Conservation (phyloP, 2,113 vertebrate genomes). For the Blennius ocellaris region DNA sequence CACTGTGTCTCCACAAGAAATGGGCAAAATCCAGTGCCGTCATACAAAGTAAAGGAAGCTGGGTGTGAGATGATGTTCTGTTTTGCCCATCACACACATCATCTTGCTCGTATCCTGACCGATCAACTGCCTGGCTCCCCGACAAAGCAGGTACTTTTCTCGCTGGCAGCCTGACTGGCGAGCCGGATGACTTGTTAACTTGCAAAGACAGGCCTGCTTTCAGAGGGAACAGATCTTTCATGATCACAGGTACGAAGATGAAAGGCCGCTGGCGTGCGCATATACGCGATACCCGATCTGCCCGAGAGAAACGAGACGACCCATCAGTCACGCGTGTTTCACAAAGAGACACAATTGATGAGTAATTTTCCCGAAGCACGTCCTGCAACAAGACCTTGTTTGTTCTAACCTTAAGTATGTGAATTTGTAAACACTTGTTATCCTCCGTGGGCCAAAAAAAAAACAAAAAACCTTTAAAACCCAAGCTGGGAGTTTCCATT, state of each 20-base stretch:
- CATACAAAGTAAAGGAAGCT: conserved; percentile 20
- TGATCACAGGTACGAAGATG: conserved; percentile 54
- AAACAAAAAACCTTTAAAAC: conserved; percentile 24
- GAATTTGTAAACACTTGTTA: conserved; percentile 48
- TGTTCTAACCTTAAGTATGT: conserved; percentile 33
- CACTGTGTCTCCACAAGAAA: neutral
- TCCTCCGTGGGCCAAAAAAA: conserved; percentile 18
- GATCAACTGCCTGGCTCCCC: conserved; percentile 6
- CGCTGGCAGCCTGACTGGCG: neutral
- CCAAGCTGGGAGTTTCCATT: conserved; percentile 48
- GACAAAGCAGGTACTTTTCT: conserved; percentile 6
- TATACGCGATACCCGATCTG: conserved; percentile 44
- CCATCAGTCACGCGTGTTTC: conserved; percentile 13
- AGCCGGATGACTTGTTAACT: conserved; percentile 19
- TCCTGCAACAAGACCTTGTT: conserved; percentile 41
- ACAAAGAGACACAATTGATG: conserved; percentile 34
- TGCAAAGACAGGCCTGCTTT: conserved; percentile 20
- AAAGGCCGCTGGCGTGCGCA: conserved; percentile 27
- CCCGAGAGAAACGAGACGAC: conserved; percentile 19
- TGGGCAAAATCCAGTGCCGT: conserved; percentile 24
- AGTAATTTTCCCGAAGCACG: conserved; percentile 18
- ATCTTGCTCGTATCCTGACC: conserved; percentile 13
- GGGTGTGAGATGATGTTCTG: conserved; percentile 19
- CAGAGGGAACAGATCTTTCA: conserved; percentile 25
- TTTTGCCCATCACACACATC: conserved; percentile 31